Conservation (phyloP, 2,797 vertebrate species). For the Naso thynnoides region DNA sequence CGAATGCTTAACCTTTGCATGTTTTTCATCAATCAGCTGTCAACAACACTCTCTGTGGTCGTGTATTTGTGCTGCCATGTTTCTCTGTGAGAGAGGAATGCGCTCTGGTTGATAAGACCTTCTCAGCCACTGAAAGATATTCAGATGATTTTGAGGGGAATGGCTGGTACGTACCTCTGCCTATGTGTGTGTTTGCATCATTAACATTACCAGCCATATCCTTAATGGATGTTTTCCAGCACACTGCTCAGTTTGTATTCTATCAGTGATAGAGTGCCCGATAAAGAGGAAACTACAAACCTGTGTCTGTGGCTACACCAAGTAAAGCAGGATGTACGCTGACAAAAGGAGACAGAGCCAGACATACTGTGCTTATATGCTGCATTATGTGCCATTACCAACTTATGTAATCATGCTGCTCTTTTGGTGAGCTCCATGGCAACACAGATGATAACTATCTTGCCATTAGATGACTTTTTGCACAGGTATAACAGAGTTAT, state of each 20-base stretch:
- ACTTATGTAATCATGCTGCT: slow-evolving; percentile 22
- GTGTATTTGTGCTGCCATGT: slow-evolving; percentile 25
- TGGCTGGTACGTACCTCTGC: neutral
- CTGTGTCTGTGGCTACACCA: slow-evolving; percentile 2
- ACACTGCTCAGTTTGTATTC: slow-evolving; percentile 31
- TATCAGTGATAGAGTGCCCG: slow-evolving; percentile 44
- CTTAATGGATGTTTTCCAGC: slow-evolving; percentile 46
- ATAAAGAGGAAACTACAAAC: slow-evolving; percentile 43
- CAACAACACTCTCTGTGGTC: neutral
- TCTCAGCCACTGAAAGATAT: slow-evolving; percentile 2
- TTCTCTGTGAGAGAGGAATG: slow-evolving; percentile 39
- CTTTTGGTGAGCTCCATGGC: slow-evolving; percentile 38
- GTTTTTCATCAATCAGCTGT: slow-evolving; percentile 18
- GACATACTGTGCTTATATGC: slow-evolving; percentile 2
- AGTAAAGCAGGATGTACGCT: slow-evolving; percentile 8
- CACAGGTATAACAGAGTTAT: slow-evolving; percentile 28
- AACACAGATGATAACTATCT: slow-evolving; percentile 33
- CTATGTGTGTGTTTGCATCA: neutral
- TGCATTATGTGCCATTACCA: slow-evolving; percentile 60
- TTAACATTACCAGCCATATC: slow-evolving; percentile 35
- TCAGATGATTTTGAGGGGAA: neutral
- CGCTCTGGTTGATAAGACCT: slow-evolving; percentile 38
- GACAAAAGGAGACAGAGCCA: slow-evolving; percentile 20
- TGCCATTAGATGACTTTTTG: slow-evolving; percentile 32
- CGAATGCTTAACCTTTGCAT: slow-evolving; percentile 1